Conservation (phyloP, 2,113 vertebrate species). For the Phaethornis superciliosus region DNA sequence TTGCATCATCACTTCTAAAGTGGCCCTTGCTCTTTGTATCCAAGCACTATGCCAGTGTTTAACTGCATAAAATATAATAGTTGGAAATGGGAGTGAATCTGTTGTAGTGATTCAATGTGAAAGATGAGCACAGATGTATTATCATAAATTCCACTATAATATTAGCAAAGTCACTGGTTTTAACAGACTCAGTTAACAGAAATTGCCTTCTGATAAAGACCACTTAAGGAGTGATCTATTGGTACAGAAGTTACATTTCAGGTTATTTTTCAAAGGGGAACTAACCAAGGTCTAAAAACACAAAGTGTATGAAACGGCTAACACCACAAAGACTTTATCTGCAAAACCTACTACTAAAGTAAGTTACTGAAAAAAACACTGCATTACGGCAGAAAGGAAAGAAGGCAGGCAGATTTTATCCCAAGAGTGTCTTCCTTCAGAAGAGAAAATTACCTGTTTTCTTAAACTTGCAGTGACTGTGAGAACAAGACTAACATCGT, state of each 20-base stretch:
- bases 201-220: background rate
- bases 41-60: background rate
- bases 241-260: background rate
- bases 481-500: constrained; percentile 91
- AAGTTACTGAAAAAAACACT: background rate
- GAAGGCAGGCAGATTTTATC: background rate
- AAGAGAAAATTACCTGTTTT: background rate
- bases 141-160: background rate
- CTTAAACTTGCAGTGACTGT: constrained; percentile 77
- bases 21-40: background rate
- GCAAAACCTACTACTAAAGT: background rate
- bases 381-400: background rate
- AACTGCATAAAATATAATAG: background rate
- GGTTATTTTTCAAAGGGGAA: background rate
- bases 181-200: background rate
- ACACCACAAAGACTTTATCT: background rate
- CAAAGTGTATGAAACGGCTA: background rate
- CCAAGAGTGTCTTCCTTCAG: background rate
- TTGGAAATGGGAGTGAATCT: background rate
- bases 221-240: background rate
- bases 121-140: background rate
- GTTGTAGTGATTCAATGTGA: background rate
- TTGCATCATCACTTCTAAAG: background rate
- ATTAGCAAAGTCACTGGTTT: background rate
- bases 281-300: background rate